Conservation (phyloP, 2,113 vertebrate genomes). For the Sarotherodon lohbergeri region DNA sequence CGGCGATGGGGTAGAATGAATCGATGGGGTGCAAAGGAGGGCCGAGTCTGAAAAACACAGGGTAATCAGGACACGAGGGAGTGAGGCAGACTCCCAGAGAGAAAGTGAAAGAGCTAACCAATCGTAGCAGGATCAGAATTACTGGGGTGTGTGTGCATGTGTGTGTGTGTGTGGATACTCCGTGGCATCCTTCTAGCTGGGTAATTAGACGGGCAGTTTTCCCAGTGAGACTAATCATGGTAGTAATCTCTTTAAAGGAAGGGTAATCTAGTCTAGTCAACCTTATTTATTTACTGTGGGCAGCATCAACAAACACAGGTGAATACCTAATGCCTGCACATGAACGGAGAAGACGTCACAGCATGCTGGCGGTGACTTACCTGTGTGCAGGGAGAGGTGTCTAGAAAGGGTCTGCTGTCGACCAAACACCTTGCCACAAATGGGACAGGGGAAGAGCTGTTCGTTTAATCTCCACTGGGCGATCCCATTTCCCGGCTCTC, state of each 20-base stretch:
- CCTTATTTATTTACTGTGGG: conserved; percentile 61
- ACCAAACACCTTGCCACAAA: conserved; percentile 97
- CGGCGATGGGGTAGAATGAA: neutral
- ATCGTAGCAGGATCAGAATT: conserved; percentile 17
- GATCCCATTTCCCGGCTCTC: conserved; percentile 85
- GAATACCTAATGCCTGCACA: neutral
- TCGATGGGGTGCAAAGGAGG: conserved; percentile 16
- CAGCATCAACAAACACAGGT: neutral
- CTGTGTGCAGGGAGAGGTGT: conserved; percentile 95
- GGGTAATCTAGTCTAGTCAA: conserved; percentile 71
- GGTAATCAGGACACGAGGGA: conserved; percentile 55
- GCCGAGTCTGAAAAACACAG: conserved; percentile 23
- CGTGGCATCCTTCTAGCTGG: conserved; percentile 41
- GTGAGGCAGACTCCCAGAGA: conserved; percentile 9
- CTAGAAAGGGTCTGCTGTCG: conserved; percentile 95
- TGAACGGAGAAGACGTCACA: neutral
- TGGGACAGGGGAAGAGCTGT: conserved; percentile 91
- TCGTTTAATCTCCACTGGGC: conserved; percentile 89
- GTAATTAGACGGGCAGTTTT: conserved; percentile 69
- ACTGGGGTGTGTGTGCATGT: neutral
- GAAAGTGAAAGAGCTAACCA: conserved; percentile 25
- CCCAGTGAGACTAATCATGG: conserved; percentile 72
- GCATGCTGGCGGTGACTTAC: conserved; percentile 63
- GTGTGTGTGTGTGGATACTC: neutral
- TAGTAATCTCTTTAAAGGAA: conserved; percentile 73